phyloP scores from a whole-genome alignment of 2,797 vertebrate species.

The Nyctalus aviator region DNA sequence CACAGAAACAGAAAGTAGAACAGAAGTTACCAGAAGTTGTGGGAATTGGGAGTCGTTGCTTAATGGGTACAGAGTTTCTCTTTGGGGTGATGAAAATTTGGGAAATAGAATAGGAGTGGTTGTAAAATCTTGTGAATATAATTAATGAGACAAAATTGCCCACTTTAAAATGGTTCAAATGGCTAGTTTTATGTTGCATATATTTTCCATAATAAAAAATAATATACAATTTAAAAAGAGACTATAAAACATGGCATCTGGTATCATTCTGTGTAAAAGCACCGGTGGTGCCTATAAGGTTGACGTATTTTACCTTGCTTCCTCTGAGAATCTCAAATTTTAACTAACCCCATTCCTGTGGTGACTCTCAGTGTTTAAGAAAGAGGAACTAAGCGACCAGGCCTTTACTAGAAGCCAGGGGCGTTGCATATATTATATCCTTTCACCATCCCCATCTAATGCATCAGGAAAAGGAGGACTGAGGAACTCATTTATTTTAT shows the following conservation, averaged over 20 bases:
- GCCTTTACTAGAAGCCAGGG: neutral
- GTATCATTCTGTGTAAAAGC: constrained; percentile 52
- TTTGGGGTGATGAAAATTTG: neutral
- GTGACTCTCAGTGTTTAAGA: neutral
- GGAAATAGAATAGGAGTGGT: neutral
- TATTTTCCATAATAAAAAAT: neutral
- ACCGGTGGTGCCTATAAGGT: neutral
- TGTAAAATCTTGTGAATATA: neutral
- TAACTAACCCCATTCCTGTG: neutral
- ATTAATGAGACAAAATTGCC: neutral
- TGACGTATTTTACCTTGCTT: constrained; percentile 51
- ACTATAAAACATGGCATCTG: neutral
- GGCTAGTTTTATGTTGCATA: neutral
- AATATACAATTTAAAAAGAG: neutral
- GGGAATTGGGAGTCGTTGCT: too few species aligned
- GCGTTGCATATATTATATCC: rapidly evolving
- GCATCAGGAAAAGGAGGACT: neutral
- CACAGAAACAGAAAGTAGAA: neutral
- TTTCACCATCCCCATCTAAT: neutral
- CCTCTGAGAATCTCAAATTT: constrained; percentile 67
- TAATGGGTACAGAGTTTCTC: neutral
- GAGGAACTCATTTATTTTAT: neutral
- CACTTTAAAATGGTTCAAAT: neutral
- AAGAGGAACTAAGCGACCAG: neutral
- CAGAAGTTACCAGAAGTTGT: neutral